Evolutionary conservation across 2,113 vertebrate genomes (phyloP).

Genomic region (Aegotheles bennettii): DNA sequence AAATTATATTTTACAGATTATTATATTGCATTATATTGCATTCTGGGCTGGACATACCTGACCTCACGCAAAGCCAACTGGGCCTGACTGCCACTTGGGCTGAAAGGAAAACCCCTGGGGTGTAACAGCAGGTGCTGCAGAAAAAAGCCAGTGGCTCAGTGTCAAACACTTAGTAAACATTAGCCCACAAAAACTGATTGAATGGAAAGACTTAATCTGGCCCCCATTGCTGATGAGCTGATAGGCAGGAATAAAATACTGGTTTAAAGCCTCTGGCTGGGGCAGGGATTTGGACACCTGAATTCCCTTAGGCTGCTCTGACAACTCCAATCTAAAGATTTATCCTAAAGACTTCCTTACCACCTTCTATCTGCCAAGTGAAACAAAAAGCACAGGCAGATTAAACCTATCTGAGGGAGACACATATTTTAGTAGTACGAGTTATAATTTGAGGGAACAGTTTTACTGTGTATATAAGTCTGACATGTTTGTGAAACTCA

Average conservation of each 20-base stretch:
- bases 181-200: neutral
- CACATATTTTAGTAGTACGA: neutral
- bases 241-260: constrained; percentile 30
- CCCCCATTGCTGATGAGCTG: neutral
- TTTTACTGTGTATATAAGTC: neutral
- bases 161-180: constrained; percentile 18
- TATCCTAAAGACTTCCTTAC: neutral
- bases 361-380: neutral
- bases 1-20: neutral
- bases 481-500: neutral
- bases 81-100: neutral
- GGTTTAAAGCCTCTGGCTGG: constrained; percentile 13
- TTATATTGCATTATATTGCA: too few relatives aligned
- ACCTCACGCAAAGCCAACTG: neutral
- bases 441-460: neutral
- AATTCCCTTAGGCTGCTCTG: constrained; percentile 28
- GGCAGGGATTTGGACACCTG: constrained; percentile 15
- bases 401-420: neutral
- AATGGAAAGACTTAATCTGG: constrained; percentile 26
- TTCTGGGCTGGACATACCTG: neutral
- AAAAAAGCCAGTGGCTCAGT: neutral
- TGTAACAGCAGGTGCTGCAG: neutral
- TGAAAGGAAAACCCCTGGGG: neutral
- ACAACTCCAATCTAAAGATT: constrained; percentile 13
- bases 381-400: constrained; percentile 21